phyloP scores from a whole-genome alignment of 2,797 vertebrate species.

The Leuciscus waleckii region DNA sequence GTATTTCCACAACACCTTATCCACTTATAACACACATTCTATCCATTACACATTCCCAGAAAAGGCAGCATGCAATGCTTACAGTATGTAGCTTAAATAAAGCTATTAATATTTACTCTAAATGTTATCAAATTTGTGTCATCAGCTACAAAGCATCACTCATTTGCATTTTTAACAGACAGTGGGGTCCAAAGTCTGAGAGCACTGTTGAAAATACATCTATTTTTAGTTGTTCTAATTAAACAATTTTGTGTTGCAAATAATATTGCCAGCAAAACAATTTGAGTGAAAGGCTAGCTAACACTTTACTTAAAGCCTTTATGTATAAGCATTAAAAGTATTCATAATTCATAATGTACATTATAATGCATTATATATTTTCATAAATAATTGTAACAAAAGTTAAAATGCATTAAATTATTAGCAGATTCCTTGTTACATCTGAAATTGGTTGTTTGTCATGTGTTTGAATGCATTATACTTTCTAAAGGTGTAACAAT shows the following conservation, averaged over 20 bases:
- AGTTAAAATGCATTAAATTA: neutral
- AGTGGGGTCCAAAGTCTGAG: neutral
- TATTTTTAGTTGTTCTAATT: neutral
- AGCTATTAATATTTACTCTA: neutral
- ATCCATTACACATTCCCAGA: slow-evolving; percentile 19
- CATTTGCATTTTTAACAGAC: neutral
- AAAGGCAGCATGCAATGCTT: neutral
- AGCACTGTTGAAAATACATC: neutral
- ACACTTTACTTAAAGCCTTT: neutral
- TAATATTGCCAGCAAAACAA: neutral
- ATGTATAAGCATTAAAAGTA: neutral
- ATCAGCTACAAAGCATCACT: neutral
- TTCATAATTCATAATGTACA: neutral
- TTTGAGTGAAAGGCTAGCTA: neutral
- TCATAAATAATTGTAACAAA: neutral
- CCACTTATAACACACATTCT: slow-evolving; percentile 29
- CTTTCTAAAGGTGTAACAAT: too few species aligned
- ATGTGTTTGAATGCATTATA: neutral
- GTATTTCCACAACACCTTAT: slow-evolving; percentile 54
- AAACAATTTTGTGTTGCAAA: neutral
- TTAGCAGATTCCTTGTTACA: neutral
- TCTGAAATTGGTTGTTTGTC: neutral
- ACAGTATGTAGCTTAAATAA: slow-evolving; percentile 1
- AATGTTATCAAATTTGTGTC: neutral
- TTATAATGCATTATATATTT: neutral